phyloP scores from a whole-genome alignment of 2,888 invertebrate genomes.

The Vannuccia rotundouncinata region DNA sequence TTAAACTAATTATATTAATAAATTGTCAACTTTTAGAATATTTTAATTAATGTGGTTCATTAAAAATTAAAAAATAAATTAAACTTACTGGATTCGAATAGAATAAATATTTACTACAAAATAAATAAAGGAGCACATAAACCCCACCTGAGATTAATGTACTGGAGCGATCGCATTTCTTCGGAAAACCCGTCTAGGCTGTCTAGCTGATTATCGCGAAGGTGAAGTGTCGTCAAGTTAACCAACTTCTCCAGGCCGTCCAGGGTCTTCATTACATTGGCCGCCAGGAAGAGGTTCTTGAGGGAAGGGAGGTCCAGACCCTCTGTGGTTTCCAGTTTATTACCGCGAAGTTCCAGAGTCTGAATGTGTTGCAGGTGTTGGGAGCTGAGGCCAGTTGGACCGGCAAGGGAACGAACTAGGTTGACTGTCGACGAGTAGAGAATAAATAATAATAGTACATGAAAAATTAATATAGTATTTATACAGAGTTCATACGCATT shows the following conservation, averaged over 20 bases:
- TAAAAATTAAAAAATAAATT: too few relatives aligned
- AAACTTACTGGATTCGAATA: too few relatives aligned
- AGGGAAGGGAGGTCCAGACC: constrained; percentile 53
- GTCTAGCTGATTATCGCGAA: constrained; percentile 53
- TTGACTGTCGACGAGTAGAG: too few relatives aligned
- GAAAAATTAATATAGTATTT: too few relatives aligned
- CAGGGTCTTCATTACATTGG: constrained; percentile 51
- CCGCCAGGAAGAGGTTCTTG: constrained; percentile 54
- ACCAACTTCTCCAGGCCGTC: constrained; percentile 50
- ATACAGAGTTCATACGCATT: too few relatives aligned
- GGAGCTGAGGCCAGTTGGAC: constrained; percentile 50
- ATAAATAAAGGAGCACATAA: too few relatives aligned
- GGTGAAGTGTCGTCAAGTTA: constrained; percentile 51
- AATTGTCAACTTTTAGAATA: too few relatives aligned
- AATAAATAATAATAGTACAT: too few relatives aligned
- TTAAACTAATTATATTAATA: too few relatives aligned
- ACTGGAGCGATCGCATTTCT: constrained; percentile 49
- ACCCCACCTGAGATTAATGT: constrained; percentile 54
- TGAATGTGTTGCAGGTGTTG: constrained; percentile 49
- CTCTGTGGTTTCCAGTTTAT: constrained; percentile 51
- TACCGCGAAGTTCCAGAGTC: constrained; percentile 53
- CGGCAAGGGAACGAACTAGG: constrained; percentile 42
- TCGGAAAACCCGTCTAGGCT: constrained; percentile 53
- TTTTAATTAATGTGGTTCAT: too few relatives aligned
- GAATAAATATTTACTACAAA: too few relatives aligned